phyloP scores from a whole-genome alignment of 2,888 invertebrate genomes.

The Periphyllus acericola region DNA sequence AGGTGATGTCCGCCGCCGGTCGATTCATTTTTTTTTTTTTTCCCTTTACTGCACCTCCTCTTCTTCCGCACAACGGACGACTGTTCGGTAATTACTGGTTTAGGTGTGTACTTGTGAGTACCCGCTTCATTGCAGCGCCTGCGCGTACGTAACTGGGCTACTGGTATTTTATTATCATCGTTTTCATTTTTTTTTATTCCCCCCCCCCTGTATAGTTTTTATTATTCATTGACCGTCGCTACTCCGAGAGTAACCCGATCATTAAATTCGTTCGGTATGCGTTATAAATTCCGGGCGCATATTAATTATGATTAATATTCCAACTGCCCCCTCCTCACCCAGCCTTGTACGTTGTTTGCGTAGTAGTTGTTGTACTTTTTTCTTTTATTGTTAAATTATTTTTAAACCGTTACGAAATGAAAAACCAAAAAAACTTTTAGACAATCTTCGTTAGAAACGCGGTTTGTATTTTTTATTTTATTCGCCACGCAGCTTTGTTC shows the following conservation, averaged over 20 bases:
- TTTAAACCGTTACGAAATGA: neutral
- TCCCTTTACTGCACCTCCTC: no score
- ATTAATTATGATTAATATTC: slow-evolving; percentile 51
- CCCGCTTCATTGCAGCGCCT: neutral
- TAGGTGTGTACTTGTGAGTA: slow-evolving; percentile 8
- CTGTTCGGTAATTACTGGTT: slow-evolving; percentile 56
- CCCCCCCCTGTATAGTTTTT: neutral
- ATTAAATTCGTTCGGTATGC: slow-evolving; percentile 45
- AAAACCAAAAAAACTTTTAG: neutral
- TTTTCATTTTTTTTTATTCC: neutral
- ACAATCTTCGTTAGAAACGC: neutral
- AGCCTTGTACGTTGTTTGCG: neutral
- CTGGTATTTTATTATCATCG: slow-evolving; percentile 46
- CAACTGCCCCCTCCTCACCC: no score
- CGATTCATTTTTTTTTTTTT: slow-evolving; percentile 5
- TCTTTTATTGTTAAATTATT: neutral
- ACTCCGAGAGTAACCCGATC: slow-evolving; percentile 32
- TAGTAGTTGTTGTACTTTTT: neutral
- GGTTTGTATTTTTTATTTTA: neutral
- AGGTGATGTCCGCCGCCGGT: slow-evolving; percentile 19
- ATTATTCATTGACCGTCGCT: slow-evolving; percentile 40
- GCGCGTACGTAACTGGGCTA: slow-evolving; percentile 5
- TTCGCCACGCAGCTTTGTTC: neutral
- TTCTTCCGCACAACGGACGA: neutral
- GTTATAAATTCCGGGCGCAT: slow-evolving; percentile 34